A percentile compares a stretch with the other conserved stretches of the same genome.
These are phyloP conservation scores for Pentalonia nigronervosa DNA, from an alignment of 1,140 invertebrate species.

Conservation along the genomic window DNA sequence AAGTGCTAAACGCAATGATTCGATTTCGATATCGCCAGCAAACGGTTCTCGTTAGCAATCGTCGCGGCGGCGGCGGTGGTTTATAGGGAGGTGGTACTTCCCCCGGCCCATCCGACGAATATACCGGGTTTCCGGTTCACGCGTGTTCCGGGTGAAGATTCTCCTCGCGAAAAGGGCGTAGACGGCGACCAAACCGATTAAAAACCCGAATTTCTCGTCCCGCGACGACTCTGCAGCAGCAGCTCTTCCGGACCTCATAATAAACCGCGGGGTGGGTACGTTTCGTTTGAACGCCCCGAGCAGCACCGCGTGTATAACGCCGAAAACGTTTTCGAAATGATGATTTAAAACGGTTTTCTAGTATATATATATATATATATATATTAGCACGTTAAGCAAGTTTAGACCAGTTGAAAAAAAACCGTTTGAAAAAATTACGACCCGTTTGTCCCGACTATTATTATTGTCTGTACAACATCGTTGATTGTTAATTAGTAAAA, in stretches of 20 bases:
- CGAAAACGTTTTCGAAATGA: background rate
- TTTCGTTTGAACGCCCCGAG: background rate
- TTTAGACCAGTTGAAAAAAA: background rate
- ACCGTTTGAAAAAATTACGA: background rate
- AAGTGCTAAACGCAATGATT: slow-evolving; percentile 34
- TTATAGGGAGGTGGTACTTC: background rate
- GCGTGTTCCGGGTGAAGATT: background rate
- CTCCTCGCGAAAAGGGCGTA: background rate
- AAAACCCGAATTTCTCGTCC: slow-evolving; percentile 29
- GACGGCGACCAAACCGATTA: background rate
- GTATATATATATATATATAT: background rate
- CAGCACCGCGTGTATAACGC: background rate
- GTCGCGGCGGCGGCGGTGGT: background rate
- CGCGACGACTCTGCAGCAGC: background rate
- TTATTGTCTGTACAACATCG: background rate
- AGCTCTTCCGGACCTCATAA: background rate
- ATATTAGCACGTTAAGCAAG: background rate
- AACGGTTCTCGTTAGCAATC: slow-evolving; percentile 44
- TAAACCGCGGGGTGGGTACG: background rate
- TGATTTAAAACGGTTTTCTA: background rate
- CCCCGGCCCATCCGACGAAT: background rate
- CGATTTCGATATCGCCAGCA: slow-evolving; percentile 16
- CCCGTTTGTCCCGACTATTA: background rate
- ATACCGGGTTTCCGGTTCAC: slow-evolving; percentile 10
- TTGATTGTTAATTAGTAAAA: background rate